Conservation (phyloP, 1,140 invertebrate species). For the Dysdera silvatica region DNA sequence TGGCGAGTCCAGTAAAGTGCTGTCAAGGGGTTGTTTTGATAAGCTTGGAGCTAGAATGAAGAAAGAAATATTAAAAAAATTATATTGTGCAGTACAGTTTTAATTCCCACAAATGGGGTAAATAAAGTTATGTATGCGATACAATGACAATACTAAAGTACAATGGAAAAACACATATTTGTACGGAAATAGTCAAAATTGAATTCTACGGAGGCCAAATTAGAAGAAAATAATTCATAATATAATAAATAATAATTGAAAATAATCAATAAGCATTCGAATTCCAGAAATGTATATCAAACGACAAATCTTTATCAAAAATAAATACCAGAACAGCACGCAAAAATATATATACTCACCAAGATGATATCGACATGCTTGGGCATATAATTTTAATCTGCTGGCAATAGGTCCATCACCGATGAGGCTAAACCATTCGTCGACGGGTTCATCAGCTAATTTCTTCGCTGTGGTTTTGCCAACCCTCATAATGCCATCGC, state of each 20-base stretch:
- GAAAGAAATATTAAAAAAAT: not conserved
- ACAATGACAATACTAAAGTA: too few relatives aligned
- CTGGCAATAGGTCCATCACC: slow-evolving; percentile 66
- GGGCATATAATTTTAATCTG: slow-evolving; percentile 75
- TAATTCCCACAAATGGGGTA: too few relatives aligned
- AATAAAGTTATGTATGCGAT: too few relatives aligned
- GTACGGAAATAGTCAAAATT: not conserved
- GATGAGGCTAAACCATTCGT: slow-evolving; percentile 80
- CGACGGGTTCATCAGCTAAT: slow-evolving; percentile 61
- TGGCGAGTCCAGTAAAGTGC: slow-evolving; percentile 63
- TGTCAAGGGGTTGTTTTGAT: slow-evolving; percentile 68
- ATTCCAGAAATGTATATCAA: not conserved
- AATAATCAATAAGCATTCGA: not conserved
- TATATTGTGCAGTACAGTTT: not conserved
- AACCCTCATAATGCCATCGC: slow-evolving; percentile 71
- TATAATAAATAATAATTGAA: not conserved
- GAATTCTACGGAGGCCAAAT: too few relatives aligned
- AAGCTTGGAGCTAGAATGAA: slow-evolving; percentile 64
- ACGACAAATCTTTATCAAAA: not conserved
- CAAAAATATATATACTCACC: slow-evolving; percentile 5
- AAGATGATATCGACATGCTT: slow-evolving; percentile 50
- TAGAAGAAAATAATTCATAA: not conserved
- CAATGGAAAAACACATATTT: not conserved
- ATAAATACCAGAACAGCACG: not conserved
- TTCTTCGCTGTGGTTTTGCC: slow-evolving; percentile 58